These are phyloP conservation scores for Sminthurides aquaticus DNA, from an alignment of 2,888 invertebrate genomes.

Conservation along the genomic window DNA sequence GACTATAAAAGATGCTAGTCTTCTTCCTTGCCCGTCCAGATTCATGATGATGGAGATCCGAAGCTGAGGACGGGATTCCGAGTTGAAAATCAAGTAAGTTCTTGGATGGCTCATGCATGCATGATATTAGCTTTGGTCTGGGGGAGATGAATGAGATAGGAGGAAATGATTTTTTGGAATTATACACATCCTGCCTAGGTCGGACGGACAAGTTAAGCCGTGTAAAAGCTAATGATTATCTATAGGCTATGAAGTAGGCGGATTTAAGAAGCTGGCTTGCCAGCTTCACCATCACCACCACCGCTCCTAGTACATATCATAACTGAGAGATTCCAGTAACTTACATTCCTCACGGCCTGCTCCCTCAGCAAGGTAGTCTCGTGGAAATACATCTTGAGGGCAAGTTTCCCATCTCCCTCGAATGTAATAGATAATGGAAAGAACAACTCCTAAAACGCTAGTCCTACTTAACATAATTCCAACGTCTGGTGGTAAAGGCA, in stretches of 20 bases:
- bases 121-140: background rate
- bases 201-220: background rate
- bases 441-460: background rate
- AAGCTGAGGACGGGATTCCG: no score
- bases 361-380: background rate
- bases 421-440: no score
- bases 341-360: background rate
- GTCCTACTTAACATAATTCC: background rate
- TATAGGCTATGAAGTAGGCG: conserved; percentile 34
- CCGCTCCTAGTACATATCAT: no score
- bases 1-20: no score
- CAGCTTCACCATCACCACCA: conserved; percentile 4
- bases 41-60: background rate
- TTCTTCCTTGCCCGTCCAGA: background rate
- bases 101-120: no score
- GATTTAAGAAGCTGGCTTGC: conserved; percentile 18
- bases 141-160: no score
- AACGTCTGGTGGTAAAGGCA: background rate
- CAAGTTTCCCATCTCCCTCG: no score
- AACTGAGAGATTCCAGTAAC: background rate
- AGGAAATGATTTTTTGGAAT: no score
- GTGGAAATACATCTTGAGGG: background rate
- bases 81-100: no score
- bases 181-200: no score
- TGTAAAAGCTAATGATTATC: conserved; percentile 22